Evolutionary conservation across 2,888 invertebrate species (phyloP), one percentile per base, ranked within the genome.

Genomic region (Sminthurinus aureus): DNA sequence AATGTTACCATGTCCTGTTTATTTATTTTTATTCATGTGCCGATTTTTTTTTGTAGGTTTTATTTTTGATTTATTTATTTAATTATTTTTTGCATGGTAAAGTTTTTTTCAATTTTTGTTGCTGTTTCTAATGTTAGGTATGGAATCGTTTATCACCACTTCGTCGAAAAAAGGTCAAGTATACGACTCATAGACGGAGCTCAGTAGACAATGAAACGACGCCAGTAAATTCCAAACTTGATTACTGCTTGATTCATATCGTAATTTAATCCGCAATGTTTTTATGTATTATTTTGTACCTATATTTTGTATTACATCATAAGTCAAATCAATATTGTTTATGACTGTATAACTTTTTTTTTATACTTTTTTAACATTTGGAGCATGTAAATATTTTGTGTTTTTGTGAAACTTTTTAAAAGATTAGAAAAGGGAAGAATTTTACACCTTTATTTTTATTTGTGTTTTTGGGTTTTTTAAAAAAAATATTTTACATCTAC

Each of bases 151-250:
- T 79, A 67, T 80, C 83, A 24, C 74, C 79, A 15, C 66, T 20
- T 24, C 75, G 73, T 26, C 51, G 79, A 75, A 80, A 76, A 20
- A 80, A 75, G 52, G 66, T 66, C 20, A 76, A 67, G 64, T 67
- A 73, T 79, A 80, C 83, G 78, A 79, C 82, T 81, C 83, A 82
- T 82, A 77, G 80, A 73, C 81, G 84, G 86, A 83, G 69, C 79
- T 69, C 83, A 51, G 58, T 79, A 51, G 73, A 67, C 58, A 86
- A 83, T 85, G 87, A 87, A 84, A 85, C 85, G 69, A 85, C 87
- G 84, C 87, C 87, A 85, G 87, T 87, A 87, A 87, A 84, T 82
- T 83, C 69, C 75, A 81, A 80, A 83, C 80, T 71, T 71, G 24
- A 71, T 71, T 71, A 24, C 26, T 71, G 71, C 71, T 58, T 58